These are phyloP conservation scores for Lepeophtheirus nordmannii DNA, from an alignment of 2,888 invertebrate genomes.

Conservation along the genomic window DNA sequence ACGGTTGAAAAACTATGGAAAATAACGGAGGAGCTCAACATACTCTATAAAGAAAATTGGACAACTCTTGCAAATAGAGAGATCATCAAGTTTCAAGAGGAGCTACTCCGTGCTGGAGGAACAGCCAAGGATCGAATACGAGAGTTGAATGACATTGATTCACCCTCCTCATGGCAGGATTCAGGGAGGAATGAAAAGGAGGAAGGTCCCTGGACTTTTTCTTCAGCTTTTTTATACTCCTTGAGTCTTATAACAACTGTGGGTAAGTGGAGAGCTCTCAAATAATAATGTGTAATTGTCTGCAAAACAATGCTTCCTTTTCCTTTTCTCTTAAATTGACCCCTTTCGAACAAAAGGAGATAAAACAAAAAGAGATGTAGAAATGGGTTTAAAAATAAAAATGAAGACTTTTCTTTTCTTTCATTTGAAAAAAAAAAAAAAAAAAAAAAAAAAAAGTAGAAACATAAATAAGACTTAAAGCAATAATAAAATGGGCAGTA, in stretches of 20 bases:
- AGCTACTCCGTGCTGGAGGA: slow-evolving; percentile 39
- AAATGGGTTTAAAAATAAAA: too few relatives aligned
- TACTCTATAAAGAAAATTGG: slow-evolving; percentile 56
- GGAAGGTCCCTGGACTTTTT: slow-evolving; percentile 63
- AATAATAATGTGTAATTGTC: too few relatives aligned
- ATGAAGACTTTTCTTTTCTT: too few relatives aligned
- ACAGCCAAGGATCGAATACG: too few relatives aligned
- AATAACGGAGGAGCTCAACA: slow-evolving; percentile 50
- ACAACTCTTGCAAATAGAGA: slow-evolving; percentile 56
- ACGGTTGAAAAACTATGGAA: slow-evolving; percentile 59
- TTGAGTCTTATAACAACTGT: slow-evolving; percentile 88
- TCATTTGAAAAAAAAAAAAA: too few relatives aligned
- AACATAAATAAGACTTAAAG: too few relatives aligned
- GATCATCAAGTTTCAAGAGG: slow-evolving; percentile 50
- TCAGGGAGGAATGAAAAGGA: background rate
- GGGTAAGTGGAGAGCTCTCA: slow-evolving; percentile 53
- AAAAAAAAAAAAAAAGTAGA: too few relatives aligned
- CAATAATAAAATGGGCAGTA: too few relatives aligned
- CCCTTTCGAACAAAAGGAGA: too few relatives aligned
- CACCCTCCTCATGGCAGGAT: background rate
- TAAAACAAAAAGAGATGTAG: too few relatives aligned
- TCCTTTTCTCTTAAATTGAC: too few relatives aligned
- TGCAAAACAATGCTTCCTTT: too few relatives aligned
- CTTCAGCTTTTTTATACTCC: slow-evolving; percentile 79
- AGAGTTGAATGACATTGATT: background rate